A percentile compares a stretch with the other conserved stretches of the same genome.
Conservation (phyloP, 2,113 vertebrate genomes). For the Athene cunicularia region DNA sequence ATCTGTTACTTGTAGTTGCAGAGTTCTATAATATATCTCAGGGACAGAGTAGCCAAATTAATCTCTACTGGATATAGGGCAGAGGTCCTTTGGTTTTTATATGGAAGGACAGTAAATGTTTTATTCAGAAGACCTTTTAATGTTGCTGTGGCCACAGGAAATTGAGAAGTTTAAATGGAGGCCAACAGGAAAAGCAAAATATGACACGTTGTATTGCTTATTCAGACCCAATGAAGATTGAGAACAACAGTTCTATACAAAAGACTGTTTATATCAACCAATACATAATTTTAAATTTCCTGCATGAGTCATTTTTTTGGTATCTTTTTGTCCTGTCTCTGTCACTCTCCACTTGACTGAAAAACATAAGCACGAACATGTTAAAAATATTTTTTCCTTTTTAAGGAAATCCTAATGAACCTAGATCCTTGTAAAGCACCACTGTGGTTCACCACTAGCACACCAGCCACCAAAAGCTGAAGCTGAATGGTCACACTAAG, state of each 20-base stretch:
- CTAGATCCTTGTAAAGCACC: neutral
- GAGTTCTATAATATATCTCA: neutral
- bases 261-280: conserved; percentile 6
- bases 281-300: neutral
- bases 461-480: neutral
- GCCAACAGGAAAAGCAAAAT: conserved; percentile 26
- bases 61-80: neutral
- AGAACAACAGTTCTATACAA: neutral
- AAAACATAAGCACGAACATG: neutral
- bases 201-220: neutral
- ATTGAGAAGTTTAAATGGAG: conserved; percentile 2
- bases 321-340: conserved; percentile 18
- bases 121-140: neutral
- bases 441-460: neutral
- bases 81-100: neutral
- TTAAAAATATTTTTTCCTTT: neutral
- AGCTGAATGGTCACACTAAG: neutral
- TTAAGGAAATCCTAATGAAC: neutral
- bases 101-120: neutral
- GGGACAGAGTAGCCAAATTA: neutral
- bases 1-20: neutral
- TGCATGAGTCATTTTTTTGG: neutral
- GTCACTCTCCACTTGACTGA: neutral
- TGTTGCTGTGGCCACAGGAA: neutral
- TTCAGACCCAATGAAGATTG: neutral